Evolutionary conservation across 2,888 invertebrate genomes (phyloP).

Genomic region (Eucriotettix oculatus): DNA sequence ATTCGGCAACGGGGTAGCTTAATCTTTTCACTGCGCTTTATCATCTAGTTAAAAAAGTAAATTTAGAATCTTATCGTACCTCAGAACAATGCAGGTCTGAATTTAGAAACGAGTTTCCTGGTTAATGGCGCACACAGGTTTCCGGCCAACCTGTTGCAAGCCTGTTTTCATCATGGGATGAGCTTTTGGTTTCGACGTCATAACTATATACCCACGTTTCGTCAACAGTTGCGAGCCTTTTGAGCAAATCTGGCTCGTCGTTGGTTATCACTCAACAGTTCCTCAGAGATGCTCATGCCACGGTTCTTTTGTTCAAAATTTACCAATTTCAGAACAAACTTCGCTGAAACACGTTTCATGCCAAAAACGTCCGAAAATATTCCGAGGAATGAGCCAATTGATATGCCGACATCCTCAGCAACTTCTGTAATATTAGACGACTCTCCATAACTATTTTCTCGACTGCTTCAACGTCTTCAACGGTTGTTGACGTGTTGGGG

Average conservation of each 20-base stretch:
- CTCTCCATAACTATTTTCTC: not conserved
- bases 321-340: conserved; percentile 4
- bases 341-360: not conserved
- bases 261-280: no score
- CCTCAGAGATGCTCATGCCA: no score
- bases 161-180: conserved; percentile 15
- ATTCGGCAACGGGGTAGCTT: no score
- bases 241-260: no score
- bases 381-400: not conserved
- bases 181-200: conserved; percentile 16
- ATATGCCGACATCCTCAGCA: not conserved
- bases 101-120: no score
- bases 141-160: no score
- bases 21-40: no score
- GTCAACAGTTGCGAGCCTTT: no score
- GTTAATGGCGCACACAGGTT: no score
- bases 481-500: not conserved
- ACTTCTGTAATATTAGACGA: not conserved
- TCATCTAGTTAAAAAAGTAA: no score
- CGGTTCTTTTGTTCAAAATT: conserved; percentile 9
- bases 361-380: not conserved
- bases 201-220: conserved; percentile 16
- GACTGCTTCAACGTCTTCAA: not conserved
- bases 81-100: no score
- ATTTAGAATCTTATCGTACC: no score